phyloP scores from a whole-genome alignment of 2,888 invertebrate genomes.

The Carpatolechia fugitivella region DNA sequence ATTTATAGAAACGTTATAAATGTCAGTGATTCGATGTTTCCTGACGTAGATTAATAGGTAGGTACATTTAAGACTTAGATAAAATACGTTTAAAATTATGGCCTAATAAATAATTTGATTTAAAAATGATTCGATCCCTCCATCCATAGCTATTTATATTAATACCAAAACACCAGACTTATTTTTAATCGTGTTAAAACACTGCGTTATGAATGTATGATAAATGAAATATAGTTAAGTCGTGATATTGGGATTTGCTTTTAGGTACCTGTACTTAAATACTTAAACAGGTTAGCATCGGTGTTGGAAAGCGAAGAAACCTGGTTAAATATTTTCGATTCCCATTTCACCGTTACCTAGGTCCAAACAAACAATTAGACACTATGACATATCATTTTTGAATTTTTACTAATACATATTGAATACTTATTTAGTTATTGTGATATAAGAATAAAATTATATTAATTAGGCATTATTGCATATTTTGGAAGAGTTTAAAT shows the following conservation, averaged over 20 bases:
- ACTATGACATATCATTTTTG: conserved; percentile 66
- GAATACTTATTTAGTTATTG: conserved; percentile 44
- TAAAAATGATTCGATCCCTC: conserved; percentile 8
- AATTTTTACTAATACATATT: conserved; percentile 36
- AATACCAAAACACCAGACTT: conserved; percentile 7
- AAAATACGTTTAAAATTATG: not conserved
- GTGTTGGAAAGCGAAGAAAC: not conserved
- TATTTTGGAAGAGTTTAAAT: conserved; percentile 12
- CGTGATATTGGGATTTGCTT: not conserved
- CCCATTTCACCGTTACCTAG: conserved; percentile 7
- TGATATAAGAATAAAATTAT: conserved; percentile 33
- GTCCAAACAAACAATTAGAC: conserved; percentile 21
- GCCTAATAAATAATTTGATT: conserved; percentile 9
- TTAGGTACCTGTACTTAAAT: not conserved
- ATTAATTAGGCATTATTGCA: conserved; percentile 23
- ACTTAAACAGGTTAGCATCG: not conserved
- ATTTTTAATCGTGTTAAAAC: conserved; percentile 1
- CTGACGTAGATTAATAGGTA: not conserved
- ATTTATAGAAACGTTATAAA: not conserved
- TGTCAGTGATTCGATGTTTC: conserved; percentile 5
- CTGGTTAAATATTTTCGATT: not conserved
- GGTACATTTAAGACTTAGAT: not conserved
- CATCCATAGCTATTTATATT: conserved; percentile 12
- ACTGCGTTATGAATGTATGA: not conserved
- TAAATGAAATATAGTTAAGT: not conserved